phyloP scores from a whole-genome alignment of 2,888 invertebrate genomes.

The Enchytraeus crypticus region DNA sequence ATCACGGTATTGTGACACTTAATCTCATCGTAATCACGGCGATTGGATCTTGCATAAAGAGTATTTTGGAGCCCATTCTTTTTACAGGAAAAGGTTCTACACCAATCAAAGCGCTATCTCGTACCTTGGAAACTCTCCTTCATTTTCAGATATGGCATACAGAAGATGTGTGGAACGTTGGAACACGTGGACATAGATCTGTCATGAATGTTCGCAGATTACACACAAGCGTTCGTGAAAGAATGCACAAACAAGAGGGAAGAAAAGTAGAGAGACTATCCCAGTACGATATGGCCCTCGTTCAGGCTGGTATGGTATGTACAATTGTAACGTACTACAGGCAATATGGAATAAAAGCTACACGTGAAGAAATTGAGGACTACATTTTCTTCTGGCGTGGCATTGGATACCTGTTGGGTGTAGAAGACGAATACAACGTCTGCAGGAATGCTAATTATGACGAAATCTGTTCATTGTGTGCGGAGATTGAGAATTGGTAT shows the following conservation, averaged over 20 bases:
- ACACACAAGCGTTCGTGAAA: constrained; percentile 54
- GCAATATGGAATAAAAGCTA: constrained; percentile 59
- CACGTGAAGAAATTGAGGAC: constrained; percentile 61
- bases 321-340: constrained; percentile 58
- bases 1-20: constrained; percentile 64
- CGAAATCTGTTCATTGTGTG: constrained; percentile 30
- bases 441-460: constrained; percentile 29
- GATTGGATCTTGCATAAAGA: constrained; percentile 65
- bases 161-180: constrained; percentile 55
- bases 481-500: constrained; percentile 39
- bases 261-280: no score
- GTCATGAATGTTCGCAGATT: constrained; percentile 49
- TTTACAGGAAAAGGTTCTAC: constrained; percentile 65
- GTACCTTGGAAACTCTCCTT: constrained; percentile 70
- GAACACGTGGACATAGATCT: constrained; percentile 47
- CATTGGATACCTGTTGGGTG: constrained; percentile 70
- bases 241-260: constrained; percentile 35
- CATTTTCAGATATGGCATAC: constrained; percentile 74
- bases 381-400: constrained; percentile 77
- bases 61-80: constrained; percentile 63
- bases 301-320: constrained; percentile 80
- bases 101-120: constrained; percentile 59
- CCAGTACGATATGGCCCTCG: constrained; percentile 74
- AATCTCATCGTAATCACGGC: no score
- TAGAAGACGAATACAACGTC: constrained; percentile 58